phyloP scores from a whole-genome alignment of 2,113 vertebrate genomes.

The Gasterosteus nipponicus region DNA sequence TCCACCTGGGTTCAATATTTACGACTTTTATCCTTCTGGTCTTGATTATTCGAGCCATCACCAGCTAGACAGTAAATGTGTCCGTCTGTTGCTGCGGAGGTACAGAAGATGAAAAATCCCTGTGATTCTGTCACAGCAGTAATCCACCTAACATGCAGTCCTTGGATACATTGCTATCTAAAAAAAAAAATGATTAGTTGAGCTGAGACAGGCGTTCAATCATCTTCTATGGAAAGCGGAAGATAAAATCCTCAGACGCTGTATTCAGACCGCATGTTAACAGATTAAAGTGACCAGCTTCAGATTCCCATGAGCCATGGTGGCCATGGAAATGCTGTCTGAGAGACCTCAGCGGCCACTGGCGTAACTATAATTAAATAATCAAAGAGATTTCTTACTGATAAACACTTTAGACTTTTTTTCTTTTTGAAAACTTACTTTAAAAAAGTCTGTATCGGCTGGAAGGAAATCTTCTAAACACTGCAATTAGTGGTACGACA shows the following conservation, averaged over 20 bases:
- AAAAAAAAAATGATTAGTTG: slow-evolving; percentile 8
- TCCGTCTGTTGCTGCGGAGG: background rate
- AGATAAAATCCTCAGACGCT: background rate
- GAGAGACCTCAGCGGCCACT: background rate
- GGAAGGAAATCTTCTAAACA: background rate
- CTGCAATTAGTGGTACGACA: slow-evolving; percentile 39
- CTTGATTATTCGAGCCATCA: background rate
- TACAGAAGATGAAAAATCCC: background rate
- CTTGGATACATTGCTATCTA: slow-evolving; percentile 9
- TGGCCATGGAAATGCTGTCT: slow-evolving; percentile 1
- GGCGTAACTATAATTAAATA: too few relatives aligned
- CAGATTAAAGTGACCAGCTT: background rate
- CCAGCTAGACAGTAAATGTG: background rate
- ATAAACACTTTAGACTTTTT: background rate
- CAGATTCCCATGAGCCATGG: slow-evolving; percentile 3
- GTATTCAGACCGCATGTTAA: background rate
- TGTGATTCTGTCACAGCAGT: background rate
- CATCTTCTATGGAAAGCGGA: background rate
- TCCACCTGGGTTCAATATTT: background rate
- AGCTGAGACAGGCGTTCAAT: background rate
- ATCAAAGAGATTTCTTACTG: background rate
- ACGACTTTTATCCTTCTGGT: background rate
- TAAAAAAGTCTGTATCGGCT: background rate
- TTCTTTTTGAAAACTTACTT: background rate
- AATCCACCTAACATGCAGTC: background rate